Conservation (phyloP, 2,888 invertebrate species). For the Hirudinaria manillensis region DNA sequence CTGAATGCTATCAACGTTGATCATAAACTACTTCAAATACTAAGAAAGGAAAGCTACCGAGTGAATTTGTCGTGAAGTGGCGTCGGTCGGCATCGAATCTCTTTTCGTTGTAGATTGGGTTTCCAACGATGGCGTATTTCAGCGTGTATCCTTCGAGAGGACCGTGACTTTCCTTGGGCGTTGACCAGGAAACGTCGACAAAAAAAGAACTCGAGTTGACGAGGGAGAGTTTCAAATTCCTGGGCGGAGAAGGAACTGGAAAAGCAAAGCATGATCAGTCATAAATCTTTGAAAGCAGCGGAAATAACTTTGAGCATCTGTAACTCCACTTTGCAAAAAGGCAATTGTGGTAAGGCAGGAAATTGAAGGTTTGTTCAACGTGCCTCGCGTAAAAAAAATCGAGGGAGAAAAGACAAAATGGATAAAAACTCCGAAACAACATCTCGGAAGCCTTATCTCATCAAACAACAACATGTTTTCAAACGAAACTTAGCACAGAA, state of each 20-base stretch:
- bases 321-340: background rate
- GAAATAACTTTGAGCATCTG: background rate
- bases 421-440: too few species aligned
- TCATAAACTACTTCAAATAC: too few species aligned
- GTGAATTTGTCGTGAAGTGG: background rate
- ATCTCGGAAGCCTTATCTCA: too few species aligned
- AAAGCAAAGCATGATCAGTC: background rate
- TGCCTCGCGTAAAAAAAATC: too few species aligned
- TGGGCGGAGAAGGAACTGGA: constrained; percentile 17
- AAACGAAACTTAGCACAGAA: too few species aligned
- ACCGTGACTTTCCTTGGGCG: constrained; percentile 8
- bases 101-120: background rate
- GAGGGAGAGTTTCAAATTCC: constrained; percentile 16
- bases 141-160: constrained; percentile 21
- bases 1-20: background rate
- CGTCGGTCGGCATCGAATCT: background rate
- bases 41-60: constrained; percentile 6
- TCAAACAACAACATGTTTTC: too few species aligned
- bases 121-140: background rate
- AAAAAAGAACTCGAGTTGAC: constrained; percentile 6
- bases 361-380: background rate
- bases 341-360: background rate
- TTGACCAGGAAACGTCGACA: constrained; percentile 12
- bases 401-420: too few species aligned
- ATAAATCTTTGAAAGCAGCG: too few species aligned